Conservation (phyloP, 2,888 invertebrate species). For the Macrosoma leucophasiata region DNA sequence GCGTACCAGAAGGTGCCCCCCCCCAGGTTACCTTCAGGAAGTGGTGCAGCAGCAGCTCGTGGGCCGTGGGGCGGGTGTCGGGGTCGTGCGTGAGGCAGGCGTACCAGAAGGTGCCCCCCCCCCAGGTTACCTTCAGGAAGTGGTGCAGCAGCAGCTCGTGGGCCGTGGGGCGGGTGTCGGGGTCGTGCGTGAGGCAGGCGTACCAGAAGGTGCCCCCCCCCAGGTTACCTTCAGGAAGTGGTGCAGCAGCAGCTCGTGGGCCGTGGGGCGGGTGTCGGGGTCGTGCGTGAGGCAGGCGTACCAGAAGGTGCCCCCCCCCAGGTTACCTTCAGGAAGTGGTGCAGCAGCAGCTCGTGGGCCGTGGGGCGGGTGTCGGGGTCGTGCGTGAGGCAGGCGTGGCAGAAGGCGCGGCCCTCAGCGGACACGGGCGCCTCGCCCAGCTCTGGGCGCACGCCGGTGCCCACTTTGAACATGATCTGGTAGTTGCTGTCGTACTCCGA, state of each 20-base stretch:
- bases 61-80: too few species aligned
- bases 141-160: too few species aligned
- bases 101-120: too few species aligned
- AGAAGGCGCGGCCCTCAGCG: constrained; percentile 87
- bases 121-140: too few species aligned
- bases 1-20: too few species aligned
- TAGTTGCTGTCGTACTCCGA: constrained; percentile 93
- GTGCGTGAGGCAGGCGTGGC: constrained; percentile 85
- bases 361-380: constrained; percentile 83
- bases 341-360: constrained; percentile 82
- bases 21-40: too few species aligned
- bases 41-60: too few species aligned
- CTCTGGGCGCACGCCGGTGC: constrained; percentile 90
- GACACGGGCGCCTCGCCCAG: constrained; percentile 84
- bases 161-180: too few species aligned
- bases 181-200: too few species aligned
- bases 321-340: constrained; percentile 82
- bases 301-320: constrained; percentile 36
- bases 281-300: constrained; percentile 87
- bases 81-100: too few species aligned
- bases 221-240: constrained; percentile 81
- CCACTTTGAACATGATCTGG: constrained; percentile 97
- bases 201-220: too few species aligned
- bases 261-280: constrained; percentile 82
- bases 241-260: constrained; percentile 82